A percentile compares a stretch with the other conserved stretches of the same genome.
Evolutionary conservation across 2,888 invertebrate species (phyloP).

Genomic region (Empis stercorea): DNA sequence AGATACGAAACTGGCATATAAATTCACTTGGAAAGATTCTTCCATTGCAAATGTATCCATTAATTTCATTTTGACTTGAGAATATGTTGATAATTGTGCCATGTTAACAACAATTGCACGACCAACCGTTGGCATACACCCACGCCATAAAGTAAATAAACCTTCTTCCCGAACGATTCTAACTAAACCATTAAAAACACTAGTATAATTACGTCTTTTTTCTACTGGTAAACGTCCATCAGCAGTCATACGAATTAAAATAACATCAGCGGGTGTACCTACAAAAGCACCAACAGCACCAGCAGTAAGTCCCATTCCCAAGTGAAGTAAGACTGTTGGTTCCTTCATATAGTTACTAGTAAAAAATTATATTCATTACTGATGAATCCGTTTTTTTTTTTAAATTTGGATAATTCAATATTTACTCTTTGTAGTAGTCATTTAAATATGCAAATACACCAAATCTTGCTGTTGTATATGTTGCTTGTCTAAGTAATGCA

Average conservation of each 20-base stretch:
- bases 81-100: conserved; percentile 94
- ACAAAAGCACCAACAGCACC: conserved; percentile 69
- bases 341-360: conserved; percentile 49
- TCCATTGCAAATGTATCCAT: conserved; percentile 44
- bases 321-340: conserved; percentile 72
- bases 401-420: background rate
- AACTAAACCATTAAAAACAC: conserved; percentile 77
- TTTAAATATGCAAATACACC: conserved; percentile 89
- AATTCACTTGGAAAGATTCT: conserved; percentile 79
- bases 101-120: conserved; percentile 98
- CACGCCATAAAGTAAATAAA: conserved; percentile 76
- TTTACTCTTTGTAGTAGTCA: conserved; percentile 55
- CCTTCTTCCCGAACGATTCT: conserved; percentile 71
- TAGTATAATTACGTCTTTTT: conserved; percentile 85
- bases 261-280: conserved; percentile 95
- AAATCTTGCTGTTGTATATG: conserved; percentile 92
- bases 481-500: conserved; percentile 87
- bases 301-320: conserved; percentile 72
- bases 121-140: conserved; percentile 72
- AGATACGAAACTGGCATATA: conserved; percentile 92
- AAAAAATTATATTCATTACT: background rate
- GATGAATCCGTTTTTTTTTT: too few relatives aligned
- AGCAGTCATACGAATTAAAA: conserved; percentile 93
- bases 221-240: conserved; percentile 85
- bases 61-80: conserved; percentile 64